Conservation (phyloP, 2,888 invertebrate species). For the Linyphia triangularis region DNA sequence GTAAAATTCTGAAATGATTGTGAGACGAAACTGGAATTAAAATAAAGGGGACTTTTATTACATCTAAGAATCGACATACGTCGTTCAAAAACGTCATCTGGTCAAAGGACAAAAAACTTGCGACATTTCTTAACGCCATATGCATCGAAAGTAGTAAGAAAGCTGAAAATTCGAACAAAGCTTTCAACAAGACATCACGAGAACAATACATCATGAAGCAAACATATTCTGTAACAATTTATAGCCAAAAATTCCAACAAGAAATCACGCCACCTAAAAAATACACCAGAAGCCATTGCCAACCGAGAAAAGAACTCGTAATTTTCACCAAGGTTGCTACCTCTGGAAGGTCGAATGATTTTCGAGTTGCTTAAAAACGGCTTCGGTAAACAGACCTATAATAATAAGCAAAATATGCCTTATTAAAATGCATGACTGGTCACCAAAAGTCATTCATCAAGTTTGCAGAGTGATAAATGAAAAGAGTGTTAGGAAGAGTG, state of each 20-base stretch:
- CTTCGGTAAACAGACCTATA: conserved; percentile 30
- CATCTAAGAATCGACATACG: too few species aligned
- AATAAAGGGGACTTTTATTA: too few species aligned
- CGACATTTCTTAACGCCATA: too few species aligned
- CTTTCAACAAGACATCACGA: neutral
- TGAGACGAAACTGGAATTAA: too few species aligned
- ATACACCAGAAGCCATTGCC: too few species aligned
- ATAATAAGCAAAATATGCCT: conserved; percentile 33
- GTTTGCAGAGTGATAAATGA: conserved; percentile 58
- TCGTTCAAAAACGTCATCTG: too few species aligned
- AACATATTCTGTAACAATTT: neutral
- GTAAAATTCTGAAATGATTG: too few species aligned
- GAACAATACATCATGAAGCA: neutral
- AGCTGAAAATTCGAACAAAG: neutral
- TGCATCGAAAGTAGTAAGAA: too few species aligned
- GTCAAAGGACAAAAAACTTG: too few species aligned
- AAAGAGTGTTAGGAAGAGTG: conserved; percentile 30
- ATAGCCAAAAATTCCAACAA: neutral
- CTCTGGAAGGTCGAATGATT: conserved; percentile 25
- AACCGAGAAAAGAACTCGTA: neutral
- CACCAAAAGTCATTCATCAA: conserved; percentile 64
- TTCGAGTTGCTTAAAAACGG: conserved; percentile 2
- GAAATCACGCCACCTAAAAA: neutral
- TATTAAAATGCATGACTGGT: conserved; percentile 64
- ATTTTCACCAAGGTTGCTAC: conserved; percentile 6